These are phyloP conservation scores for Drosophila macrothrix DNA, from an alignment of 2,888 invertebrate genomes.

Conservation along the genomic window DNA sequence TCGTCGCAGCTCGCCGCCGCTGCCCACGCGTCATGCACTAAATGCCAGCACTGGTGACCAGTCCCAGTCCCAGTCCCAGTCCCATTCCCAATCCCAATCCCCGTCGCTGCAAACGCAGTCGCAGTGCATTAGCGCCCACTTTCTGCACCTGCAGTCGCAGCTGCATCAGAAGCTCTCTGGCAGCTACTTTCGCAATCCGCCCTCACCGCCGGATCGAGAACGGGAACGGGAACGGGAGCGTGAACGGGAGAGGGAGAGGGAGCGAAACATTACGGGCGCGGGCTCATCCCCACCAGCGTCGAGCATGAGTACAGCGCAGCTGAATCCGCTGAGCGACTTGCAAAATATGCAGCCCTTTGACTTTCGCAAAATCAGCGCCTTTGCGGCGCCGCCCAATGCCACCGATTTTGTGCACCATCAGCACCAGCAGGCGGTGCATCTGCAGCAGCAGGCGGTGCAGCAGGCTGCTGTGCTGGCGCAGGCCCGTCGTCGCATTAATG, in stretches of 20 bases:
- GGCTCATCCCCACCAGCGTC: slow-evolving; percentile 33
- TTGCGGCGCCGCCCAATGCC: slow-evolving; percentile 78
- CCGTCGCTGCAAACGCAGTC: slow-evolving; percentile 32
- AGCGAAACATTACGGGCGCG: slow-evolving; percentile 30
- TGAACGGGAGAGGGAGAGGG: slow-evolving; percentile 20
- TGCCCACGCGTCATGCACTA: slow-evolving; percentile 37
- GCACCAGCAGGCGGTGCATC: slow-evolving; percentile 68
- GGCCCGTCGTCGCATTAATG: slow-evolving; percentile 86
- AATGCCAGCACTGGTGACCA: slow-evolving; percentile 45
- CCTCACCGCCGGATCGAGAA: slow-evolving; percentile 66
- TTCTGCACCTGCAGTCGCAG: slow-evolving; percentile 84
- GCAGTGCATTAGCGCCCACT: slow-evolving; percentile 85
- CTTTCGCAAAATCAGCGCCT: slow-evolving; percentile 90
- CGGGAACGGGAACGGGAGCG: slow-evolving; percentile 5
- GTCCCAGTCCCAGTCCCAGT: slow-evolving; percentile 83
- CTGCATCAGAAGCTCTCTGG: slow-evolving; percentile 85
- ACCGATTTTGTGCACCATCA: slow-evolving; percentile 80
- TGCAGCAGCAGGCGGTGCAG: slow-evolving; percentile 77
- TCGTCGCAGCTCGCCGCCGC: slow-evolving; percentile 88
- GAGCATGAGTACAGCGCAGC: slow-evolving; percentile 55
- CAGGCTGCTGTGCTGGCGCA: slow-evolving; percentile 84
- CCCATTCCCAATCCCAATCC: slow-evolving; percentile 64
- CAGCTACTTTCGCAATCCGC: slow-evolving; percentile 83
- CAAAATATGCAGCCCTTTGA: slow-evolving; percentile 99
- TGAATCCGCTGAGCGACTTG: slow-evolving; percentile 93